Conservation (phyloP, 1,140 invertebrate genomes). For the Diploscapter pachys region DNA sequence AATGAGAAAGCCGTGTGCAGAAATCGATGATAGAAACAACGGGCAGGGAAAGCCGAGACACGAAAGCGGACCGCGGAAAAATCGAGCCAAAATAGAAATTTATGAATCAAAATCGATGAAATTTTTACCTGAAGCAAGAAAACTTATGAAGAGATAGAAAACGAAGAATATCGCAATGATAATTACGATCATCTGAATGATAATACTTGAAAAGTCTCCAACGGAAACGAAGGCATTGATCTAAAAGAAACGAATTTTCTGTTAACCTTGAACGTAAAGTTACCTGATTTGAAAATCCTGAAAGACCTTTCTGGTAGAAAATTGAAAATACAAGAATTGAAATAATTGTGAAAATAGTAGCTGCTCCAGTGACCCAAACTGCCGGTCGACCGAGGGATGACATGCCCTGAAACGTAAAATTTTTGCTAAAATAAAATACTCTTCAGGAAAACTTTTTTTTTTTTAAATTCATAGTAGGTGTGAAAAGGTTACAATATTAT, state of each 20-base stretch:
- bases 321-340: neutral
- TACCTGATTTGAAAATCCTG: conserved; percentile 13
- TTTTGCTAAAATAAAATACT: no score
- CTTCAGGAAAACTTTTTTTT: no score
- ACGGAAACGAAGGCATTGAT: conserved; percentile 16
- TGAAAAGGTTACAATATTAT: no score
- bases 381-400: no score
- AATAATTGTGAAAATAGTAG: neutral
- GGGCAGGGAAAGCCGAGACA: conserved; percentile 12
- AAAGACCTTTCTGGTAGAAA: conserved; percentile 10
- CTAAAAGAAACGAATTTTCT: conserved; percentile 9
- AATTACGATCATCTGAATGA: conserved; percentile 6
- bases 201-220: conserved; percentile 3
- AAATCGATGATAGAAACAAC: conserved; percentile 18
- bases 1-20: conserved; percentile 15
- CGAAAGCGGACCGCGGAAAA: neutral
- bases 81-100: conserved; percentile 10
- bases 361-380: neutral
- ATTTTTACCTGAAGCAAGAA: conserved; percentile 6
- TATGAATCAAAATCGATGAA: neutral
- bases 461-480: no score
- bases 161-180: conserved; percentile 7
- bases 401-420: no score
- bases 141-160: conserved; percentile 17
- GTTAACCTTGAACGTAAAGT: neutral